Evolutionary conservation across 2,888 invertebrate species (phyloP), one percentile per base, ranked within the genome.

Genomic region (Schizotus pectinicornis): DNA sequence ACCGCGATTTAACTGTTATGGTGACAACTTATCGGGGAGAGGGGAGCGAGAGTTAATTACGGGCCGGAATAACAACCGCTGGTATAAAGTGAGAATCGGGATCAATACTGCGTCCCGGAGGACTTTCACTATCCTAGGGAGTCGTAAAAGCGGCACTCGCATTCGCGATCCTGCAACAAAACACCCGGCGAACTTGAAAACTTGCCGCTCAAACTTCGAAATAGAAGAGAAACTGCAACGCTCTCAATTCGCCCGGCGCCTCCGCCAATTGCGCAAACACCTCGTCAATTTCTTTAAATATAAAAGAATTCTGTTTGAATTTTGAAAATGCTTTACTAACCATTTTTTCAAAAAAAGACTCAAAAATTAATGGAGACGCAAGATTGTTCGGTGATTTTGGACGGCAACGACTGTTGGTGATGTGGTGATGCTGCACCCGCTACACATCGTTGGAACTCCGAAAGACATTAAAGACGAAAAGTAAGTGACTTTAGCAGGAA

Each of bases 81-180:
- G 48, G 41, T 36, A 42, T 48, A 55, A 54, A 48, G 55, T 55
- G 55, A 55, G 55, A 55, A 38, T 46, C 34, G 41, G 37, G 47
- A 57, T 57, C 57, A 48, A 57, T 57, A 52, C 57, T 52, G 35
- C 13, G 7, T 52, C 48, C 48, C 47, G 51, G 34, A 46, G 52
- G 52, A 57, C 57, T 57, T 57, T 57, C 52, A 57, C 57, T 57
- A 52, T 57, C 48, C 57, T 52, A 14, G 46, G 47, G 56, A 48
- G 56, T 33, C 43, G 30, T 56, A 56, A 56, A 55, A 36, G 43
- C 46, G 11, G 46, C 46, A 36, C 39, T 53, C 46, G 33, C 46
- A 46, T 52, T 52, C 42, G n/a, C 36, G 13, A 30, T 13, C 31
- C 42, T 36, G n/a, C 52, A 52, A 41, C 45, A 52, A 52, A 52